phyloP scores from a whole-genome alignment of 2,888 invertebrate species.

The Melanotus villosus region DNA sequence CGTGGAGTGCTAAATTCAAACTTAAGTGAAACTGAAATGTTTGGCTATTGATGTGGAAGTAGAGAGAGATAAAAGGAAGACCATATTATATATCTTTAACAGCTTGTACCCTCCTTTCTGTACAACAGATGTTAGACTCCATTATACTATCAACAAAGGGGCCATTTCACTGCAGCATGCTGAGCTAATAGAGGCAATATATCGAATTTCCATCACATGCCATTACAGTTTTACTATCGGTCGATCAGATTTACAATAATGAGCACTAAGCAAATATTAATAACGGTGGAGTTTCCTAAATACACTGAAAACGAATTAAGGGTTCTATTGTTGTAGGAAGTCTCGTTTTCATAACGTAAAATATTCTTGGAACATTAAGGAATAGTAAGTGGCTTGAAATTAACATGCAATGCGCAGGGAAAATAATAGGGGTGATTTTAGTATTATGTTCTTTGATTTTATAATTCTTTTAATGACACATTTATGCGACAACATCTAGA shows the following conservation, averaged over 20 bases:
- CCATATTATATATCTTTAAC: slow-evolving; percentile 38
- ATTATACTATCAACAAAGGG: slow-evolving; percentile 48
- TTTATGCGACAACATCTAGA: too few species aligned
- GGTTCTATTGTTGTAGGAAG: too few species aligned
- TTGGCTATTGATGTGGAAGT: slow-evolving; percentile 29
- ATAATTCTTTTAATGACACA: too few species aligned
- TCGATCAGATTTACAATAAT: background rate
- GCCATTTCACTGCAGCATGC: slow-evolving; percentile 40
- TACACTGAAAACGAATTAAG: too few species aligned
- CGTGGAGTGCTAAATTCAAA: slow-evolving; percentile 29
- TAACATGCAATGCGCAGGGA: too few species aligned
- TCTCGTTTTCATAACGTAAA: too few species aligned
- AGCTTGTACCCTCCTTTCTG: slow-evolving; percentile 29
- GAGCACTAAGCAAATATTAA: too few species aligned
- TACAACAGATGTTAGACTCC: slow-evolving; percentile 46
- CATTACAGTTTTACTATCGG: slow-evolving; percentile 4
- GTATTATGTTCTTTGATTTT: too few species aligned
- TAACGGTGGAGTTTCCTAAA: too few species aligned
- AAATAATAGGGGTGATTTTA: too few species aligned
- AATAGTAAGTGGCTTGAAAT: too few species aligned
- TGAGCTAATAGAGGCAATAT: slow-evolving; percentile 44
- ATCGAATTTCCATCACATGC: slow-evolving; percentile 47
- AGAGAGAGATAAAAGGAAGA: slow-evolving; percentile 27
- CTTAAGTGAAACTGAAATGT: slow-evolving; percentile 34
- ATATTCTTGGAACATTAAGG: too few species aligned